A percentile compares a stretch with the other conserved stretches of the same genome.
Conservation (phyloP, 2,113 vertebrate species). For the Erythrolamprus reginae region DNA sequence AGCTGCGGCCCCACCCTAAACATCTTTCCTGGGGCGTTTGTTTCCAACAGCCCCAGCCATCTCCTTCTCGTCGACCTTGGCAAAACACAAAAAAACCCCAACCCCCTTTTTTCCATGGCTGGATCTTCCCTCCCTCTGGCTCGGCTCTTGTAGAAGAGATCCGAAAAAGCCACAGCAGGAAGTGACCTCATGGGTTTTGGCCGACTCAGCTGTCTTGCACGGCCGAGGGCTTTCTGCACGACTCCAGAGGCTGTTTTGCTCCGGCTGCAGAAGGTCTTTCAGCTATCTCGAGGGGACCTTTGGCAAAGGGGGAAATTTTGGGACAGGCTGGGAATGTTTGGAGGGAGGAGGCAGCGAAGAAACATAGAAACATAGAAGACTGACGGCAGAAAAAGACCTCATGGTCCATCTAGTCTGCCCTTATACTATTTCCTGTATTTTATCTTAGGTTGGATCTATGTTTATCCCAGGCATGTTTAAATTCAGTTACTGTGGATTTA, state of each 20-base stretch:
- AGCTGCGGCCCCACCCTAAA: too few relatives aligned
- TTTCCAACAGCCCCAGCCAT: not conserved
- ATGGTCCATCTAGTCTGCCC: too few relatives aligned
- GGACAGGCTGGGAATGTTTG: too few relatives aligned
- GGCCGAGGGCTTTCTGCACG: not conserved
- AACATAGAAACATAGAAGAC: too few relatives aligned
- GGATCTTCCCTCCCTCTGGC: not conserved
- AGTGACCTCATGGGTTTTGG: slow-evolving; percentile 64
- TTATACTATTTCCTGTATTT: too few relatives aligned
- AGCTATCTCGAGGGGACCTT: not conserved
- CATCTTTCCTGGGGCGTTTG: not conserved
- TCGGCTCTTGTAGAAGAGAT: slow-evolving; percentile 26
- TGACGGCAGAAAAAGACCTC: too few relatives aligned
- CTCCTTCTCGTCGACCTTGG: not conserved
- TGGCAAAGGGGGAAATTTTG: not conserved
- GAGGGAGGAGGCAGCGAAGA: too few relatives aligned
- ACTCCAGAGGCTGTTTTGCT: not conserved
- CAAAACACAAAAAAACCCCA: not conserved
- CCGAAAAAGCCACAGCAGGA: slow-evolving; percentile 55
- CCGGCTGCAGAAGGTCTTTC: not conserved
- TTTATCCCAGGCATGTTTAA: too few relatives aligned
- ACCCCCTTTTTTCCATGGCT: not conserved
- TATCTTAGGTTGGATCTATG: too few relatives aligned
- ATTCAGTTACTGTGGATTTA: too few relatives aligned
- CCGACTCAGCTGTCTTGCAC: slow-evolving; percentile 35